A percentile compares a stretch with the other conserved stretches of the same genome.
phyloP scores from a whole-genome alignment of 2,888 invertebrate species.

The Zeuzera pyrina region DNA sequence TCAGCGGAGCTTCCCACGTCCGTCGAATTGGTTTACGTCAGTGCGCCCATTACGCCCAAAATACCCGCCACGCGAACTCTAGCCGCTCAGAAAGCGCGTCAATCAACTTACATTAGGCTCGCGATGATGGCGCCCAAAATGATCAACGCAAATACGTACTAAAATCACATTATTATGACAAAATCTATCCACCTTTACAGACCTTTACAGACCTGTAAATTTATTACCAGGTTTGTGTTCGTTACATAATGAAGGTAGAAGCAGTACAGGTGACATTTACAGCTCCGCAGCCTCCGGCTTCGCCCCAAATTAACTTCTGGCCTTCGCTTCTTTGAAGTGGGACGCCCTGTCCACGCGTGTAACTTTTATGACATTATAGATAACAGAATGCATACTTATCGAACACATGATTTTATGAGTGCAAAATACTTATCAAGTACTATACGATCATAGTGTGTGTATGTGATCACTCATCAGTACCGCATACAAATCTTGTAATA shows the following conservation, averaged over 20 bases:
- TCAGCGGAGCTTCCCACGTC: slow-evolving; percentile 49
- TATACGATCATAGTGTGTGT: too few species aligned
- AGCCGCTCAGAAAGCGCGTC: slow-evolving; percentile 53
- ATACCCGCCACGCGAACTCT: slow-evolving; percentile 49
- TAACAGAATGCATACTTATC: too few species aligned
- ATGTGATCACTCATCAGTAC: too few species aligned
- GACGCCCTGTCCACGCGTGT: slow-evolving; percentile 33
- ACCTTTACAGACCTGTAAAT: too few species aligned
- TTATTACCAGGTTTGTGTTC: too few species aligned
- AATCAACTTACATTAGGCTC: slow-evolving; percentile 53
- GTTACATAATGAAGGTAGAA: too few species aligned
- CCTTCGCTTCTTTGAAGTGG: slow-evolving; percentile 45
- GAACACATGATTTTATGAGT: too few species aligned
- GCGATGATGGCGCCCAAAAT: slow-evolving; percentile 32
- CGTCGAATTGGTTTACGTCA: slow-evolving; percentile 59
- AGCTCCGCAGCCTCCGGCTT: slow-evolving; percentile 40
- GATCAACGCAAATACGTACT: slow-evolving; percentile 21
- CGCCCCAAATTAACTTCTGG: slow-evolving; percentile 53
- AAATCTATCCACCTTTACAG: too few species aligned
- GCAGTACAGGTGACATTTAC: slow-evolving; percentile 55
- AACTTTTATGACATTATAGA: slow-evolving; percentile 22
- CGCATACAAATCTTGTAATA: too few species aligned
- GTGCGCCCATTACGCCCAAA: slow-evolving; percentile 53
- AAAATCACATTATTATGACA: neutral
- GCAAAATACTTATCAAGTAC: too few species aligned